Evolutionary conservation across 2,113 vertebrate genomes (phyloP), one percentile per base, ranked within the genome.

Genomic region (Scortum barcoo): DNA sequence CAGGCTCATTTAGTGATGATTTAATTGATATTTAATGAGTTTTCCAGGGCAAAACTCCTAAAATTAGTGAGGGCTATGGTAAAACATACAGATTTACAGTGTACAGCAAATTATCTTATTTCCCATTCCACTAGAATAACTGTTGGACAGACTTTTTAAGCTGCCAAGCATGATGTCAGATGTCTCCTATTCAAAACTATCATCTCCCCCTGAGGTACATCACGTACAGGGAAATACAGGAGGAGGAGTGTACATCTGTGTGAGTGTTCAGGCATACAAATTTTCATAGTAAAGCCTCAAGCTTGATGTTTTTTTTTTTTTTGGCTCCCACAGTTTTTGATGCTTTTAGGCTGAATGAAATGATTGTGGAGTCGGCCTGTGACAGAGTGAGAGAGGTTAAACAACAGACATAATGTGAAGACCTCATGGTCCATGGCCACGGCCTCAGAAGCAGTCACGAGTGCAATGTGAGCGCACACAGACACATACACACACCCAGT

Each of bases 11-110:
- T 82, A 68, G 67, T 17, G 24, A 72, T 72, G 36, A 80, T 77
- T 90, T 84, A 89, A 92, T 87, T 77, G 73, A 85, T 80, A 61
- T 87, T 88, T 90, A 80, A 91, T 80, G 76, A 74, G 50, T 90
- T 86, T 89, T 92, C 77, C 89, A 85, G 44, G 28, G 72, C 42
- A 80, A 62, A 33, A 38, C 76, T 72, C 78, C 51, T 33, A n/a
- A 53, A 56, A 87, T 86, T n/a, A 73, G 40, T 76, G 78, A 84
- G 53, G 42, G 38, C 69, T n/a, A 62, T 78, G 5, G 65, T 67
- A 71, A 86, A 86, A 79, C 68, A 75, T 74, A 83, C 46, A 86
- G 48, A 72, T 89, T 81, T 44, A 63, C 68, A 70, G 63, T 76
- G 72, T 78, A 51, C 74, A 89, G 54, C 70, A 82, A 81, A 87